Evolutionary conservation across 1,140 invertebrate species (phyloP).

Genomic region (Condylostylus longicornis): DNA sequence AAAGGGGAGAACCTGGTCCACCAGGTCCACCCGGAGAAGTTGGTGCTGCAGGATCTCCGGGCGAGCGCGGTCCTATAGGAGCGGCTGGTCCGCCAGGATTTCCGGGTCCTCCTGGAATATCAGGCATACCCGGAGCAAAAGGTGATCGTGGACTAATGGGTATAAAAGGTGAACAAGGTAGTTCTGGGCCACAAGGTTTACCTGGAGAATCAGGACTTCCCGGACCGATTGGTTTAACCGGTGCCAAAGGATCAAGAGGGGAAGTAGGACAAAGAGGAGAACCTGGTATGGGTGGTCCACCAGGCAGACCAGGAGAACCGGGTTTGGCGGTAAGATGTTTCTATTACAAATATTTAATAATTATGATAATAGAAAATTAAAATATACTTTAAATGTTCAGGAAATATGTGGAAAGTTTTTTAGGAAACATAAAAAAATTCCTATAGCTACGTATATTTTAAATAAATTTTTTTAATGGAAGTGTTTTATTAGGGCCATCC

Average conservation of each 20-base stretch:
- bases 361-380: too few species aligned
- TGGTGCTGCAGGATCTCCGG: constrained; percentile 51
- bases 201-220: constrained; percentile 42
- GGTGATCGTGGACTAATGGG: constrained; percentile 55
- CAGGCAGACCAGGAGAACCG: constrained; percentile 54
- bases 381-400: too few species aligned
- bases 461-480: constrained; percentile 1
- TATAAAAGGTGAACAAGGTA: constrained; percentile 55
- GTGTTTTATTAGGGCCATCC: constrained; percentile 37
- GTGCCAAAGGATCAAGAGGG: constrained; percentile 59
- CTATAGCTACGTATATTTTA: too few species aligned
- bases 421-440: too few species aligned
- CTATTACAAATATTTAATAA: not conserved
- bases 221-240: constrained; percentile 49
- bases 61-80: constrained; percentile 46
- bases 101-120: constrained; percentile 45
- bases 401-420: too few species aligned
- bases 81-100: constrained; percentile 45
- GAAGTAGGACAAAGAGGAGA: constrained; percentile 61
- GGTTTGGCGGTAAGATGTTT: constrained; percentile 41
- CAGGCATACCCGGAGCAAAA: constrained; percentile 53
- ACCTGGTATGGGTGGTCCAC: constrained; percentile 50
- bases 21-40: constrained; percentile 55
- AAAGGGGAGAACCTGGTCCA: constrained; percentile 56
- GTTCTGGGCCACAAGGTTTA: constrained; percentile 26